These are phyloP conservation scores for Triplophysa bombifrons DNA, from an alignment of 2,797 vertebrate species.

Conservation along the genomic window DNA sequence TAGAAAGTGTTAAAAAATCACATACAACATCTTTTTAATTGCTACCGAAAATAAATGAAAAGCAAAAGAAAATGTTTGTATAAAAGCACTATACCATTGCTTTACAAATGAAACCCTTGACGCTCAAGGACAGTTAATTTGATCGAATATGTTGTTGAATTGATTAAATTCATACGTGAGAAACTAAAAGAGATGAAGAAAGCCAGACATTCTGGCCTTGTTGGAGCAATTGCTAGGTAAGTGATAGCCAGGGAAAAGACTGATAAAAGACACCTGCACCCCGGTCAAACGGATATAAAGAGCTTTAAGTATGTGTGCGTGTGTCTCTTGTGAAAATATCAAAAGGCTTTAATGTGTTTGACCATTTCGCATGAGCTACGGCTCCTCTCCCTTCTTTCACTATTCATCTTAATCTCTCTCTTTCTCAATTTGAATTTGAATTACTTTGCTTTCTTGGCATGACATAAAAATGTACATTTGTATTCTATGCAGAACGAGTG, in stretches of 20 bases:
- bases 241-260: background rate
- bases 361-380: slow-evolving; percentile 18
- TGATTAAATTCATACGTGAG: slow-evolving; percentile 14
- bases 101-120: background rate
- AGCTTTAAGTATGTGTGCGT: slow-evolving; percentile 14
- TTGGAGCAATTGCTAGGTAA: slow-evolving; percentile 15
- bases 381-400: background rate
- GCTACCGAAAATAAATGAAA: background rate
- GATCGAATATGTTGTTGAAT: slow-evolving; percentile 1
- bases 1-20: background rate
- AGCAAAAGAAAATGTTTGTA: background rate
- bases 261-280: slow-evolving; percentile 18
- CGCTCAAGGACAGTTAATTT: slow-evolving; percentile 5
- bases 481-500: background rate
- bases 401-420: background rate
- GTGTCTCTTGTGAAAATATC: slow-evolving; percentile 26
- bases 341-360: slow-evolving; percentile 24
- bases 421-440: background rate
- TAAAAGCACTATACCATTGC: background rate
- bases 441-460: background rate
- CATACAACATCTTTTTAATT: background rate
- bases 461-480: background rate
- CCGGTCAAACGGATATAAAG: slow-evolving; percentile 17
- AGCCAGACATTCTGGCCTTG: background rate
- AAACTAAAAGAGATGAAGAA: background rate